Conservation (phyloP, 2,888 invertebrate species). For the Chymomyza fuscimana region DNA sequence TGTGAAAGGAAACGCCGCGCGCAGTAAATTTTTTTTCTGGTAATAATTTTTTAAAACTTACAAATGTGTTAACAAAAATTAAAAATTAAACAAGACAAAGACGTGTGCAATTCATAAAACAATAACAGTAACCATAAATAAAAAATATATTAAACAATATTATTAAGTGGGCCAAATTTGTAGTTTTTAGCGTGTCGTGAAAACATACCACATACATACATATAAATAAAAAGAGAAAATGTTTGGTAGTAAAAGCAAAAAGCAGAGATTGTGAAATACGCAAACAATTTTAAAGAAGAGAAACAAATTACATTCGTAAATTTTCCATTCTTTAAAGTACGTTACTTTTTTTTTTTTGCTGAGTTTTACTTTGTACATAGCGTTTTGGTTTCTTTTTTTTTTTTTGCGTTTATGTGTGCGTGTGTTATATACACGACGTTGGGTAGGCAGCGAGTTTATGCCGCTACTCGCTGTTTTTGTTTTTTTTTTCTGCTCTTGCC, state of each 20-base stretch:
- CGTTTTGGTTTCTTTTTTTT: constrained; percentile 11
- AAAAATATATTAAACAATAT: constrained; percentile 37
- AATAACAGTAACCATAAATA: constrained; percentile 25
- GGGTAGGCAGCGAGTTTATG: constrained; percentile 52
- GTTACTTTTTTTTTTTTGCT: constrained; percentile 36
- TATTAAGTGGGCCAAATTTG: constrained; percentile 33
- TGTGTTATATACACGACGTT: constrained; percentile 24
- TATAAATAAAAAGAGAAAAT: constrained; percentile 27
- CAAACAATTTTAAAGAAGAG: constrained; percentile 40
- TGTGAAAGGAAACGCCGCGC: constrained; percentile 63
- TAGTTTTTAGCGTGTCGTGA: constrained; percentile 63
- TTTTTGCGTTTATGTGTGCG: constrained; percentile 26
- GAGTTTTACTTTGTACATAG: constrained; percentile 42
- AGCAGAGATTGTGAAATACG: constrained; percentile 64
- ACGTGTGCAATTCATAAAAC: constrained; percentile 42
- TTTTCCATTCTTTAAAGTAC: constrained; percentile 27
- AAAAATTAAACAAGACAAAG: constrained; percentile 33
- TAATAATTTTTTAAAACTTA: constrained; percentile 50
- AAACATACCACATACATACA: constrained; percentile 26
- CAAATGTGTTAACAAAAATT: constrained; percentile 24
- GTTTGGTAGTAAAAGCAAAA: constrained; percentile 37
- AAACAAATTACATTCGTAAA: constrained; percentile 50
- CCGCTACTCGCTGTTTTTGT: constrained; percentile 49
- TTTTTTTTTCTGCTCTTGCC: constrained; percentile 24
- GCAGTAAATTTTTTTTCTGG: constrained; percentile 71